A percentile compares a stretch with the other conserved stretches of the same genome.
Conservation (phyloP, 2,888 invertebrate genomes). For the Megamerina dolium region DNA sequence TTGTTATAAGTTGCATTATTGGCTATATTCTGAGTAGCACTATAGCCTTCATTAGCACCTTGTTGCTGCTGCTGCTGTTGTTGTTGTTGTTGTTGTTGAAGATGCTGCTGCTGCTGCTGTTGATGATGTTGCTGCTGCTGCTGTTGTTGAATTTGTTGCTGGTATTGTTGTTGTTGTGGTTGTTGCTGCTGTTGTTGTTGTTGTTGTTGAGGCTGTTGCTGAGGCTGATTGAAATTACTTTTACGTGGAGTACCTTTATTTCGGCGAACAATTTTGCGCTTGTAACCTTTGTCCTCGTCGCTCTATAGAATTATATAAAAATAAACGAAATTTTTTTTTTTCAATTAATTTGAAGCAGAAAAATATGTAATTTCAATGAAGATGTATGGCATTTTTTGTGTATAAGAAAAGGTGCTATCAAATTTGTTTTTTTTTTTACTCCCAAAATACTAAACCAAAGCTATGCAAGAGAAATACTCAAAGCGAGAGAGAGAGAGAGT, state of each 20-base stretch:
- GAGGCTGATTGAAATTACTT: constrained; percentile 31
- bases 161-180: too few species aligned
- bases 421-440: too few species aligned
- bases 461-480: constrained; percentile 1
- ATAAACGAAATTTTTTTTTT: too few species aligned
- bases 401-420: too few species aligned
- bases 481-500: neutral
- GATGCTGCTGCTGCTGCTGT: constrained; percentile 29
- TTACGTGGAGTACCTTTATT: constrained; percentile 40
- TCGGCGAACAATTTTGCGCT: constrained; percentile 38
- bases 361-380: too few species aligned
- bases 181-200: constrained; percentile 19
- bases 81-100: constrained; percentile 28
- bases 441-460: too few species aligned
- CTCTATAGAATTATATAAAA: constrained; percentile 11
- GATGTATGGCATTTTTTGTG: too few species aligned
- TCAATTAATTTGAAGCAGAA: too few species aligned
- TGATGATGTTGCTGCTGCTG: constrained; percentile 46
- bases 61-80: constrained; percentile 23
- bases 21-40: constrained; percentile 37
- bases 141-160: too few species aligned
- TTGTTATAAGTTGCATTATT: constrained; percentile 31
- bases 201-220: too few species aligned
- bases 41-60: constrained; percentile 30
- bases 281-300: constrained; percentile 39